A percentile compares a stretch with the other conserved stretches of the same genome.
Evolutionary conservation across 2,113 vertebrate genomes (phyloP).

Genomic region (Pithys albifrons): DNA sequence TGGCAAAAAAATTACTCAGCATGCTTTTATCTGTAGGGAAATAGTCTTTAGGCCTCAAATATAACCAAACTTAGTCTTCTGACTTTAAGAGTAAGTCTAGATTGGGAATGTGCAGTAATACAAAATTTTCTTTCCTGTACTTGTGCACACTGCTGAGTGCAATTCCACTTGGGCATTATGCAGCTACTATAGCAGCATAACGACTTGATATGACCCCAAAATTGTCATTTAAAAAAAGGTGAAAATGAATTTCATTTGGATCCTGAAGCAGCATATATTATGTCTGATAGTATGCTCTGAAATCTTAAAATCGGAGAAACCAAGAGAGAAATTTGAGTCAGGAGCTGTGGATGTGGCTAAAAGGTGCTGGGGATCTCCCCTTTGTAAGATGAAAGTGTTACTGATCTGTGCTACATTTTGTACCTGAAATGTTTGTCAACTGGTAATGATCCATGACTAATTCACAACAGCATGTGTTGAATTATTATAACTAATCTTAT

Average conservation of each 20-base stretch:
- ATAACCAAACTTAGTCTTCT: not conserved
- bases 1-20: not conserved
- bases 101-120: not conserved
- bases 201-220: too few relatives aligned
- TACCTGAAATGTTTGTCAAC: not conserved
- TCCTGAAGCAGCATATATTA: not conserved
- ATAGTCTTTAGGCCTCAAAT: not conserved
- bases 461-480: not conserved
- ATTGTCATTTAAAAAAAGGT: not conserved
- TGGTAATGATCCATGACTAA: not conserved
- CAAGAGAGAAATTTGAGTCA: not conserved
- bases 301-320: not conserved
- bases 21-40: not conserved
- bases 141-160: not conserved
- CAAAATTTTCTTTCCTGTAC: not conserved
- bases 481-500: not conserved
- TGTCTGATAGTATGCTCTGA: not conserved
- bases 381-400: not conserved
- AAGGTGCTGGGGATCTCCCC: not conserved
- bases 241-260: not conserved
- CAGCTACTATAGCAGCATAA: too few relatives aligned
- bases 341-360: not conserved
- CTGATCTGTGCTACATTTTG: not conserved
- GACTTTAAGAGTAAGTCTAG: not conserved
- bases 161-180: not conserved